phyloP scores from a whole-genome alignment of 2,797 vertebrate species.

The Kryptopterus vitreolus region DNA sequence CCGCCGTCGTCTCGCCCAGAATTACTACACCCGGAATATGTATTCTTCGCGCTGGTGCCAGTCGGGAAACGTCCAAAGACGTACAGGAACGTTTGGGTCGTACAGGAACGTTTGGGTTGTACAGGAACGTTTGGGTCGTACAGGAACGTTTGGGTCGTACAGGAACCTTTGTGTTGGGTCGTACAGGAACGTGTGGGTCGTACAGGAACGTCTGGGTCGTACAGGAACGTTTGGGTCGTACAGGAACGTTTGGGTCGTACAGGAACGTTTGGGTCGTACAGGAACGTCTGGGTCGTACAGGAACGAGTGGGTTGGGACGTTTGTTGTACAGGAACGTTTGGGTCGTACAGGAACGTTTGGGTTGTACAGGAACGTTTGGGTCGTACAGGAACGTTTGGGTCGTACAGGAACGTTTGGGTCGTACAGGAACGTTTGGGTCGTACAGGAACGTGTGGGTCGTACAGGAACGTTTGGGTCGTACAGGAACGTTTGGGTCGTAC shows the following conservation, averaged over 20 bases:
- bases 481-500: constrained; percentile 34
- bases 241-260: constrained; percentile 34
- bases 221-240: constrained; percentile 37
- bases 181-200: too few relatives aligned
- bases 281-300: constrained; percentile 34
- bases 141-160: constrained; percentile 34
- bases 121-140: constrained; percentile 37
- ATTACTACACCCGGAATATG: constrained; percentile 31
- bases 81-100: constrained; percentile 39
- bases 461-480: constrained; percentile 37
- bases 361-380: constrained; percentile 35
- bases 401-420: constrained; percentile 39
- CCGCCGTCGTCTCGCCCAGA: neutral
- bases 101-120: constrained; percentile 35
- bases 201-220: too few relatives aligned
- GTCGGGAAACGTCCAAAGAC: too few relatives aligned
- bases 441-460: too few relatives aligned
- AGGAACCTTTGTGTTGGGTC: constrained; percentile 37
- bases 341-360: constrained; percentile 42
- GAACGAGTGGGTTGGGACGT: constrained; percentile 38
- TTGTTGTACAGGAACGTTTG: constrained; percentile 24
- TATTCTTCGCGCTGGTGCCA: constrained; percentile 27
- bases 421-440: too few relatives aligned
- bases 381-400: constrained; percentile 38
- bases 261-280: constrained; percentile 34